These are phyloP conservation scores for Otus scops DNA, from an alignment of 2,797 vertebrate genomes.

Conservation along the genomic window DNA sequence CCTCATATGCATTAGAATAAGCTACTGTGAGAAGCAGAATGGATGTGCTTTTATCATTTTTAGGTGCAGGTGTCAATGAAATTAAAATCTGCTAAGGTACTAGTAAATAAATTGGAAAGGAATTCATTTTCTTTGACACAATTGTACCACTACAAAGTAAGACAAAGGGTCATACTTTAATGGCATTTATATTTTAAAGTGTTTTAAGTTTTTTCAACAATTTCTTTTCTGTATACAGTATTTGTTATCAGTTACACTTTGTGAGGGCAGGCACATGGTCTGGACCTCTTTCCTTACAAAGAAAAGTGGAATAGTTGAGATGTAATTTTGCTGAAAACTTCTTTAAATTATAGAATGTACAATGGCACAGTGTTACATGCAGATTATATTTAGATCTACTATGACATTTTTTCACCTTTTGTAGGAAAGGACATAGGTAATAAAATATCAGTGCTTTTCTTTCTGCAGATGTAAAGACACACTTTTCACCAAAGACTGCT, in stretches of 20 bases:
- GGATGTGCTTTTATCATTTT: not conserved
- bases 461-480: not conserved
- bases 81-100: not conserved
- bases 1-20: slow-evolving; percentile 60
- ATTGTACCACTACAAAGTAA: not conserved
- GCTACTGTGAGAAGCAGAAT: not conserved
- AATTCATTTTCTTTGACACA: not conserved
- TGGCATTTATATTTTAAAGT: not conserved
- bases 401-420: not conserved
- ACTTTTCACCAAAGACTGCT: not conserved
- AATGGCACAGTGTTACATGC: not conserved
- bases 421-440: not conserved
- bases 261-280: not conserved
- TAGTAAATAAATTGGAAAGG: not conserved
- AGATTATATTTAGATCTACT: not conserved
- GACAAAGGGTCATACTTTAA: not conserved
- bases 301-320: not conserved
- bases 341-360: not conserved
- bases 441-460: not conserved
- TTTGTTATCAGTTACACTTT: not conserved
- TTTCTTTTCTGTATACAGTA: not conserved
- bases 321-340: not conserved
- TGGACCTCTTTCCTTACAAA: not conserved
- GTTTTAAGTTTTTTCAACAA: not conserved
- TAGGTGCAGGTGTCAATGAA: slow-evolving; percentile 8